Percentiles rank a stretch among this genome's conserved stretches.
Evolutionary conservation across 2,888 invertebrate genomes (phyloP).

Genomic region (Leptogaster cylindrica): DNA sequence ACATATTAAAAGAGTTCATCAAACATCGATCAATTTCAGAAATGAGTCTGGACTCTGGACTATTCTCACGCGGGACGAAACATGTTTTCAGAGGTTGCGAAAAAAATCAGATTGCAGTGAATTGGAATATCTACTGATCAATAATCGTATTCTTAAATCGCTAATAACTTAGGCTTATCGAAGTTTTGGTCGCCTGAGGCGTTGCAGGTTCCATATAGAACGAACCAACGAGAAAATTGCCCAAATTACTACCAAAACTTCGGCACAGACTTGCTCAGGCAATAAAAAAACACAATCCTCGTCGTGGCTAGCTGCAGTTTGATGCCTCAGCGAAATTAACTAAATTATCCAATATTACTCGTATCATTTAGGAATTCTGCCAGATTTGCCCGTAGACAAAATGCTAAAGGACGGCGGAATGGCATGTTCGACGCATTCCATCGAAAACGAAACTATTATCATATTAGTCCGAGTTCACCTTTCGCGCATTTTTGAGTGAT

Average conservation of each 20-base stretch:
- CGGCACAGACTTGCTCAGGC: not conserved
- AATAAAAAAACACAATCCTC: constrained; percentile 1
- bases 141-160: no score
- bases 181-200: constrained; percentile 12
- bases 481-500: constrained; percentile 6
- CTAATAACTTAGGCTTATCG: no score
- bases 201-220: constrained; percentile 8
- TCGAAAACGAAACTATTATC: constrained; percentile 7
- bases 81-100: no score
- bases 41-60: no score
- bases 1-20: no score
- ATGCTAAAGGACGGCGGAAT: no score
- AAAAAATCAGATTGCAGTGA: no score
- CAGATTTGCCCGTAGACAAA: no score
- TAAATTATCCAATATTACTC: constrained; percentile 35
- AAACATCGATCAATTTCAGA: no score
- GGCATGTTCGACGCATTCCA: constrained; percentile 20
- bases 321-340: constrained; percentile 6
- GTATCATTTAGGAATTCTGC: constrained; percentile 25
- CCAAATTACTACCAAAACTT: constrained; percentile 26
- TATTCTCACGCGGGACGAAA: no score
- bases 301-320: constrained; percentile 19
- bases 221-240: constrained; percentile 13
- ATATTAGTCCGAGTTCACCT: constrained; percentile 6
- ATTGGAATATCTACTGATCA: no score